Base-by-base conservation (phyloP, 2,113 vertebrate species). In the Callithrix jacchus region DNA sequence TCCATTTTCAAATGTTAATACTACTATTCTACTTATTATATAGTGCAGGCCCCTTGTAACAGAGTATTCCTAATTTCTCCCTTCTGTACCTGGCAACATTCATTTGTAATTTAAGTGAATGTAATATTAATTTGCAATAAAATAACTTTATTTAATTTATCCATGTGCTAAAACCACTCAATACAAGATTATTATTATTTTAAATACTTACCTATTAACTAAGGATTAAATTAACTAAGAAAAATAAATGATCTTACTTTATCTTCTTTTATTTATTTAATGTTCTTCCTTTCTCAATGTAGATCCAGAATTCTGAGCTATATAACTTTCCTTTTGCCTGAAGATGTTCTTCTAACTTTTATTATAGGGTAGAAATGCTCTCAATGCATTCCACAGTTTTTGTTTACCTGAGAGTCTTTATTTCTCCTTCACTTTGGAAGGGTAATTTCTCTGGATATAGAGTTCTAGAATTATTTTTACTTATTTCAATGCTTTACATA, bases 151-250 rank as follows among this genome's bases (percentile, higher is more conserved):
- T 64, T 74, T 82, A 73, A 83, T 64, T 89, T 66, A 83, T 89
- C 58, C 32, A 54, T n/a, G 40, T 81, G 54, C 45, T 52, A 3
- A 74, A 64, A 64, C 74, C 42, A 54, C 54, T n/a, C 27, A 89
- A 76, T 42, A 45, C 10, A 76, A 52, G 74, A 32, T 80, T 71
- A 32, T 35, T 61, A 7, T 89, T 89, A n/a, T 42, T 96, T 54
- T 80, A 85, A 76, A 61, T 6, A 71, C 16, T 89, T 58, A 87
- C 21, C 32, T 92, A 88, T 21, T 71, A 79, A 96, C 73, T 95
- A 70, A 85, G 30, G 71, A 61, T 23, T 68, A n/a, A 17, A 68
- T 68, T n/a, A n/a, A n/a, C n/a, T n/a, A 70, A 70, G 20, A 77
- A 71, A 84, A 93, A n/a, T 32, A 37, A 95, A 10, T 84, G 30